These are phyloP conservation scores for Dicycla oo DNA, from an alignment of 2,888 invertebrate species.

Conservation along the genomic window DNA sequence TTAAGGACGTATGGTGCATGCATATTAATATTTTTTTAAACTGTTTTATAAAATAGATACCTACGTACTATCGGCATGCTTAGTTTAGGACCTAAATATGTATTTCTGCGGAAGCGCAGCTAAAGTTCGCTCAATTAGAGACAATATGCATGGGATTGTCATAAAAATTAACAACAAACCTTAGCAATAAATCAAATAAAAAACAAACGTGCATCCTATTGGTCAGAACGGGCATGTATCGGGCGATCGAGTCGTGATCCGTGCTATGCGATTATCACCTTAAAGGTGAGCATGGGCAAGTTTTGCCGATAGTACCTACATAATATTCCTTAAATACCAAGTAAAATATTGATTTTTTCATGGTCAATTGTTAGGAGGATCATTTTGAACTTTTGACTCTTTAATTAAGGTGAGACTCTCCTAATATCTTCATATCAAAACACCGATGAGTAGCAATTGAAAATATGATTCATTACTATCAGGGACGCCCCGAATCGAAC, in stretches of 20 bases:
- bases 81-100: no score
- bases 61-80: not conserved
- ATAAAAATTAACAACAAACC: no score
- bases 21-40: constrained; percentile 23
- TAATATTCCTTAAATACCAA: not conserved
- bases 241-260: no score
- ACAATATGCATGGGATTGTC: no score
- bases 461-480: constrained; percentile 59
- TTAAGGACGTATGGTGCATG: constrained; percentile 45
- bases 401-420: constrained; percentile 7
- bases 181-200: no score
- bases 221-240: no score
- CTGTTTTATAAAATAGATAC: constrained; percentile 15
- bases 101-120: no score
- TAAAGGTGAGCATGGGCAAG: no score
- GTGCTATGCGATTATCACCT: no score
- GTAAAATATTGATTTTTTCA: not conserved
- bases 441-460: constrained; percentile 57
- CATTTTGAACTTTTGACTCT: not conserved
- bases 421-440: constrained; percentile 61
- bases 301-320: not conserved
- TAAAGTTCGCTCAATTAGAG: no score
- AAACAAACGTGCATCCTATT: no score
- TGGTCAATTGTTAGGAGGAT: not conserved
- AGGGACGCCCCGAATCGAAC: constrained; percentile 49